These are phyloP conservation scores for Nanorana parkeri DNA, from an alignment of 2,113 vertebrate genomes.

Conservation along the genomic window DNA sequence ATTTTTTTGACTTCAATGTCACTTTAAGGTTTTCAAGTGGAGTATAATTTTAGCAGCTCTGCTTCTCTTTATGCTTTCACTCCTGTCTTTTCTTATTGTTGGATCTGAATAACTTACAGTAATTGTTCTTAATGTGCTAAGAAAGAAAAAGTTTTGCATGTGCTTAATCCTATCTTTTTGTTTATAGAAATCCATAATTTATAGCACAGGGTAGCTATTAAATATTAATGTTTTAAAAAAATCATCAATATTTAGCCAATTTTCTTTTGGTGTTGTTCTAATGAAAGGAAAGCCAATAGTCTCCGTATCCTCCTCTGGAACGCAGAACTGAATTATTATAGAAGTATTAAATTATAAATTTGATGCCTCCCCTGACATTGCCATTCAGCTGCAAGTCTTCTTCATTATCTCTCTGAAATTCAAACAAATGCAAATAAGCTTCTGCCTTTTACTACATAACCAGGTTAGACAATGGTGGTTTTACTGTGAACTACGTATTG, in stretches of 20 bases:
- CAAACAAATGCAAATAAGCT: slow-evolving; percentile 16
- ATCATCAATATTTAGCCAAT: slow-evolving; percentile 28
- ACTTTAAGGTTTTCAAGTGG: too few species aligned
- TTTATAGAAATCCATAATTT: slow-evolving; percentile 21
- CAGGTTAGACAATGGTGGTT: background rate
- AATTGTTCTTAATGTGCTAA: background rate
- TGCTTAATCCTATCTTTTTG: background rate
- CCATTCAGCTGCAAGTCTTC: background rate
- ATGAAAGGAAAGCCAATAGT: background rate
- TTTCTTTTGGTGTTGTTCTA: slow-evolving; percentile 6
- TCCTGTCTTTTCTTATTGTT: background rate
- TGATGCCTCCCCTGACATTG: slow-evolving; percentile 17
- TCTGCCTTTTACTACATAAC: slow-evolving; percentile 3
- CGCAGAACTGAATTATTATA: slow-evolving; percentile 8
- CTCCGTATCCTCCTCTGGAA: background rate
- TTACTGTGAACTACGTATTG: background rate
- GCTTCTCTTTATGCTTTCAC: background rate
- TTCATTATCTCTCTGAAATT: slow-evolving; percentile 5
- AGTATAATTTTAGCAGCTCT: too few species aligned
- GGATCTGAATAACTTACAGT: background rate
- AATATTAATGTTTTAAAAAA: slow-evolving; percentile 21
- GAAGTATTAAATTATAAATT: slow-evolving; percentile 7
- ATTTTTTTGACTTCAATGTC: too few species aligned
- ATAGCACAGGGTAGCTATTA: background rate
- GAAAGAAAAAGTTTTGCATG: background rate